Evolutionary conservation across 2,113 vertebrate species (phyloP).

Genomic region (Penelope pileata): DNA sequence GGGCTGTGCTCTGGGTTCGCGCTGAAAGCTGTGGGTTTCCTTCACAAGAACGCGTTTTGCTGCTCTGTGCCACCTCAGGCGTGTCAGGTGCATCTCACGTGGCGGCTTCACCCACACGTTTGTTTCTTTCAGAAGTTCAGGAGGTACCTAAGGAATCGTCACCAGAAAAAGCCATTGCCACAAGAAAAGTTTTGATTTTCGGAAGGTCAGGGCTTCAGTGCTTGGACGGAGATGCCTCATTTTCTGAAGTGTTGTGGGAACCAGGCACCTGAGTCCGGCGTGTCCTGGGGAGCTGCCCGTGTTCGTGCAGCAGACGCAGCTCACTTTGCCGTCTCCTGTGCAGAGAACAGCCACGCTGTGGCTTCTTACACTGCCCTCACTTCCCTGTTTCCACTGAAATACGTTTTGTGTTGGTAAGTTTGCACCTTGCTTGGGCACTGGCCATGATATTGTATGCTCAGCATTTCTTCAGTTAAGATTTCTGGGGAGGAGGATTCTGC

Average conservation of each 20-base stretch:
- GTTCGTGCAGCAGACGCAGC: not conserved
- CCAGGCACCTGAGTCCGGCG: rapidly evolving
- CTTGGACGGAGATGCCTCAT: rapidly evolving
- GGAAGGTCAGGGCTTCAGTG: rapidly evolving
- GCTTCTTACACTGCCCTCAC: not conserved
- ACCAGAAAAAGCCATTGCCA: not conserved
- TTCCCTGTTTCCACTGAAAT: not conserved
- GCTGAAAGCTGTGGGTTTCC: rapidly evolving
- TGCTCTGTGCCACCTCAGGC: rapidly evolving
- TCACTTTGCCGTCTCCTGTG: not conserved
- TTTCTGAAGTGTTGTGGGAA: not conserved
- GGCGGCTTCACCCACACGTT: rapidly evolving
- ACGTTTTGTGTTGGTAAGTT: not conserved
- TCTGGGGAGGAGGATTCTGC: rapidly evolving
- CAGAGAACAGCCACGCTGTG: not conserved
- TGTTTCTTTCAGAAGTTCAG: not conserved
- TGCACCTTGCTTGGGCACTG: not conserved
- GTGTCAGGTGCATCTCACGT: not conserved
- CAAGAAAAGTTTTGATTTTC: not conserved
- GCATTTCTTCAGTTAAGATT: not conserved
- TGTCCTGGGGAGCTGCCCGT: not conserved
- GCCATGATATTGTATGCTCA: rapidly evolving
- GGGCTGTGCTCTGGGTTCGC: not conserved
- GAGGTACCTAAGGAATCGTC: not conserved
- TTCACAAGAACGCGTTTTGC: not conserved